phyloP scores from a whole-genome alignment of 2,888 invertebrate genomes.

The Dusona sp. region DNA sequence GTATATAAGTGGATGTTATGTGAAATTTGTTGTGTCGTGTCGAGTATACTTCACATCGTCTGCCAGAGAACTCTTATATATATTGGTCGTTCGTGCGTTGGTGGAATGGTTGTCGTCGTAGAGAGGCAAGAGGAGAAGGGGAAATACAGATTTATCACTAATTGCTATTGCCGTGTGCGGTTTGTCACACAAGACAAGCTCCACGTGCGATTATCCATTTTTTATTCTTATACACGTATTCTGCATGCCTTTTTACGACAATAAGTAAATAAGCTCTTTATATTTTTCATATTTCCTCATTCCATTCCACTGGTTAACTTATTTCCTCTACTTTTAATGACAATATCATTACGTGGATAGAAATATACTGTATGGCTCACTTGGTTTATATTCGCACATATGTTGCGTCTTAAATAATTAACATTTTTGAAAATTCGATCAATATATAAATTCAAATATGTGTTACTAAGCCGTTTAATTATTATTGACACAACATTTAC shows the following conservation, averaged over 20 bases:
- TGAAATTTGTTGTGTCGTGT: conserved; percentile 24
- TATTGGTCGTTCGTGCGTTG: background rate
- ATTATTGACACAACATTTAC: background rate
- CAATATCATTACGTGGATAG: background rate
- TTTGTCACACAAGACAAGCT: conserved; percentile 43
- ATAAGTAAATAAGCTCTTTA: background rate
- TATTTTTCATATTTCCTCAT: background rate
- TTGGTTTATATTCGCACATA: background rate
- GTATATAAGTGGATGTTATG: background rate
- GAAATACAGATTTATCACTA: conserved; percentile 47
- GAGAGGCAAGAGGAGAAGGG: background rate
- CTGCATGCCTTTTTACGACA: background rate
- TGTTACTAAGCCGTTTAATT: background rate
- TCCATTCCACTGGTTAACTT: background rate
- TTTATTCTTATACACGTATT: background rate
- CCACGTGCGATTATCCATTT: conserved; percentile 45
- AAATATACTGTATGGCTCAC: background rate
- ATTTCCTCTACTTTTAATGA: background rate
- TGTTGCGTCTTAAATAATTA: background rate
- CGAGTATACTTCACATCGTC: conserved; percentile 22
- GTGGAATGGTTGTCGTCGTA: background rate
- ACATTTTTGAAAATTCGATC: background rate
- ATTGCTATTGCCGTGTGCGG: conserved; percentile 56
- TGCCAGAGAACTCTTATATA: conserved; percentile 24
- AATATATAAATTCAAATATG: background rate